Evolutionary conservation across 2,888 invertebrate genomes (phyloP), one percentile per base, ranked within the genome.

Genomic region (Noctua janthe): DNA sequence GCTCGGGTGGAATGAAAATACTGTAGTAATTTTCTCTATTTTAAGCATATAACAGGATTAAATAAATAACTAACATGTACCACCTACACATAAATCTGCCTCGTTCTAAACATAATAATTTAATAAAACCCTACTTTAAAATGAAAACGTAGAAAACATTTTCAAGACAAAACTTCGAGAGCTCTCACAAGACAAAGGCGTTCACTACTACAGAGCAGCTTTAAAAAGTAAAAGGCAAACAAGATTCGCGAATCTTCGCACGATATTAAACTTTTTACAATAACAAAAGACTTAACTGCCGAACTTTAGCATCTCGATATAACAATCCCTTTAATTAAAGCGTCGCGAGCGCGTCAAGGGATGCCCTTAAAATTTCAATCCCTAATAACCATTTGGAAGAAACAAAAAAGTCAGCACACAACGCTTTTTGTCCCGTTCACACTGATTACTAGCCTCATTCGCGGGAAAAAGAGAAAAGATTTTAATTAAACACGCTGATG

Each of bases 401-500:
- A 91, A 92, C 90, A 92, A 92, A 92, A 92, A 89, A 89, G 87
- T 90, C 88, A 67, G 81, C 78, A 82, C 80, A 89, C 83, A 88
- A 84, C 80, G 73, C 85, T 87, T 87, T 86, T 86, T 89, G 87
- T 89, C 89, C 76, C 84, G 73, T 85, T 89, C 87, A 76, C 82
- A 87, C 89, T 84, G 82, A 88, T 89, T 89, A 90, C 87, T 87
- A 81, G 70, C 39, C 83, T 80, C 84, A 82, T 87, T 87, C 76
- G 91, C 71, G 85, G 73, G 86, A 91, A 86, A 87, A 89, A 87
- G 90, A 91, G 74, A 87, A 83, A 86, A 78, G 84, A 90, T 91
- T 90, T 92, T 92, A 93, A 92, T 93, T 92, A 93, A 92, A 90
- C 89, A 87, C 86, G 83, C 88, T 90, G 90, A 90, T 90, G 92